Base-by-base conservation (phyloP, 2,113 vertebrate genomes). In the Epinephelus lanceolatus region DNA sequence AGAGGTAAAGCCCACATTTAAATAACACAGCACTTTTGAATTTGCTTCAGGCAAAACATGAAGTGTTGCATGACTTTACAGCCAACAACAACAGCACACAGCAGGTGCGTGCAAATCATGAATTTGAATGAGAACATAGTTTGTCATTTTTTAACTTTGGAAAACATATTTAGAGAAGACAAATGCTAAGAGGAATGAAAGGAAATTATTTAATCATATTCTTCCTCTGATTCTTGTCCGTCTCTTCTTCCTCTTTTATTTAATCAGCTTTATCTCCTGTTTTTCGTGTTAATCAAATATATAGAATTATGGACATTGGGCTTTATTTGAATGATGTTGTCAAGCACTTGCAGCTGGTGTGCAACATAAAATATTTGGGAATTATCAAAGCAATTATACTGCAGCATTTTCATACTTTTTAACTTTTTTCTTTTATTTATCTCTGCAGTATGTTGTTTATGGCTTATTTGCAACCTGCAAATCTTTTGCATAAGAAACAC, bases 71-170 rank as follows among this genome's bases (percentile, higher is more conserved):
- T 52, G 60, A 47, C 55, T 12, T 68, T 19, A 15, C 25, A 27
- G 17, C 3, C 27, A 30, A 2, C 1, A 19, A 77, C 2, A 56
- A 42, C 13, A 51, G 25, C 57, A 21, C 12, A 17, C 21, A 11
- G 61, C 83, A 87, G 73, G 25, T 61, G 72, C 70, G 71, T 77
- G 74, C 78, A 86, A 76, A 83, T 79, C 53, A 1, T 23, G 10
- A 42, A 66, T 78, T 23, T 33, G 52, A 45, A 62, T 45, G 5
- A 2, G n/a, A 25, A 40, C 14, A 25, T 5, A 7, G 15, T 61
- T 69, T 68, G 23, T 61, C 55, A 45, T 30, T 6, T 2, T 53
- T 63, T 69, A 18, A n/a, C 49, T 3, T 9, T 9, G 0, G 14
- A 21, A 62, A 40, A 51, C 47, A 63, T 67, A 81, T 49, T 11